These are phyloP conservation scores for Sipha maydis DNA, from an alignment of 2,888 invertebrate genomes.

Conservation along the genomic window DNA sequence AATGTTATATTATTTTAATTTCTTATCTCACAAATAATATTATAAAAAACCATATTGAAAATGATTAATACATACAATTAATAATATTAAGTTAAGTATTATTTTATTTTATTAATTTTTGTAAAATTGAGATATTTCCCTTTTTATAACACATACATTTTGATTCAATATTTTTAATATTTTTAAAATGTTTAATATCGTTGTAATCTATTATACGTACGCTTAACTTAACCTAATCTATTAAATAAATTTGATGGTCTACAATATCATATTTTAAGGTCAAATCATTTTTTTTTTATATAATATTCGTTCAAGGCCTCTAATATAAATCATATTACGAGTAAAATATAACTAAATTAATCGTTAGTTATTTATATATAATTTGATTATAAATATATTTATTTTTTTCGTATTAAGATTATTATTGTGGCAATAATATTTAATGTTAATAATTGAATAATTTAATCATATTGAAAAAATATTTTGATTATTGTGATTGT, in stretches of 20 bases:
- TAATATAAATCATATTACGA: background rate
- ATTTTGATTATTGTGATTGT: too few relatives aligned
- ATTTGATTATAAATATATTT: conserved; percentile 4
- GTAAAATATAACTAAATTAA: background rate
- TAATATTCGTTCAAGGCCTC: conserved; percentile 3
- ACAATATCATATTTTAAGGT: background rate
- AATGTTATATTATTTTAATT: background rate
- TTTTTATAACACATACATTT: background rate
- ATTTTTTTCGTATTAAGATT: background rate
- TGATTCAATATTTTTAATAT: background rate
- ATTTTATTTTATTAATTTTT: background rate
- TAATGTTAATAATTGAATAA: background rate
- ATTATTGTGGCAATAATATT: background rate
- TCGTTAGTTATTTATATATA: background rate
- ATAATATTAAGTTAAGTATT: background rate
- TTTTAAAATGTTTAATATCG: background rate
- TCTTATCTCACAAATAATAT: background rate
- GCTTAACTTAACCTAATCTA: background rate
- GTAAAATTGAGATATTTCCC: background rate
- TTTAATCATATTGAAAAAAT: too few relatives aligned
- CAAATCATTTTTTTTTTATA: background rate
- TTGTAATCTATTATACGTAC: background rate
- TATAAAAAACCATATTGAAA: background rate
- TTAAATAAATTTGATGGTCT: background rate
- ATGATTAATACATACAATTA: background rate